phyloP scores from a whole-genome alignment of 2,888 invertebrate species.

The Chouioia cunea region DNA sequence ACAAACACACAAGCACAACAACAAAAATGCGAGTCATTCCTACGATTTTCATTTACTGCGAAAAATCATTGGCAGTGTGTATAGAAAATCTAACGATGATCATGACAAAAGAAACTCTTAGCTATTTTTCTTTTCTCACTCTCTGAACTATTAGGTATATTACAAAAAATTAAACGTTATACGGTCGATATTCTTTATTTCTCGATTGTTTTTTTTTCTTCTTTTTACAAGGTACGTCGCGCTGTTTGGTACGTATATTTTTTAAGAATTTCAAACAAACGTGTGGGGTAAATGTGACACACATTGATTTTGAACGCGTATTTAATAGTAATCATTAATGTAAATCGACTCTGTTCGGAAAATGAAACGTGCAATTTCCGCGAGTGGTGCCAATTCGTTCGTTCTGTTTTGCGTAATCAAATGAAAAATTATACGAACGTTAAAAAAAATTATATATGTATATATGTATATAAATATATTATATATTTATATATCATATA shows the following conservation, averaged over 20 bases:
- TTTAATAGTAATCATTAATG: constrained; percentile 24
- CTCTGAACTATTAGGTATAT: constrained; percentile 9
- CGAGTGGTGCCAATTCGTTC: constrained; percentile 24
- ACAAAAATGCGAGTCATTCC: constrained; percentile 32
- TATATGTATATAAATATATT: no score
- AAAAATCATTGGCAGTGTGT: neutral
- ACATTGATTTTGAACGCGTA: constrained; percentile 34
- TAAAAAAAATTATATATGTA: constrained; percentile 32
- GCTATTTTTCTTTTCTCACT: constrained; percentile 33
- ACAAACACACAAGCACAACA: constrained; percentile 20
- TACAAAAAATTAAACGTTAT: constrained; percentile 33
- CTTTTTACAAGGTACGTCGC: constrained; percentile 31
- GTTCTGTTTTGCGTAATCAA: constrained; percentile 8
- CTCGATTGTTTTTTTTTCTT: constrained; percentile 15
- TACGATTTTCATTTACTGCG: constrained; percentile 29
- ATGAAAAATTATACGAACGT: constrained; percentile 32
- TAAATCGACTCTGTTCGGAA: constrained; percentile 30
- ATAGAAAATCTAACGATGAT: constrained; percentile 13
- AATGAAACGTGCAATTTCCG: neutral
- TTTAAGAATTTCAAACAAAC: constrained; percentile 32
- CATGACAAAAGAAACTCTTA: constrained; percentile 34
- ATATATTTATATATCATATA: no score
- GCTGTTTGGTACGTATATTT: constrained; percentile 28
- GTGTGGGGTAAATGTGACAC: constrained; percentile 1
- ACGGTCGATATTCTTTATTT: constrained; percentile 32